These are phyloP conservation scores for Aldabrachelys gigantea DNA, from an alignment of 2,113 vertebrate species.

Conservation along the genomic window DNA sequence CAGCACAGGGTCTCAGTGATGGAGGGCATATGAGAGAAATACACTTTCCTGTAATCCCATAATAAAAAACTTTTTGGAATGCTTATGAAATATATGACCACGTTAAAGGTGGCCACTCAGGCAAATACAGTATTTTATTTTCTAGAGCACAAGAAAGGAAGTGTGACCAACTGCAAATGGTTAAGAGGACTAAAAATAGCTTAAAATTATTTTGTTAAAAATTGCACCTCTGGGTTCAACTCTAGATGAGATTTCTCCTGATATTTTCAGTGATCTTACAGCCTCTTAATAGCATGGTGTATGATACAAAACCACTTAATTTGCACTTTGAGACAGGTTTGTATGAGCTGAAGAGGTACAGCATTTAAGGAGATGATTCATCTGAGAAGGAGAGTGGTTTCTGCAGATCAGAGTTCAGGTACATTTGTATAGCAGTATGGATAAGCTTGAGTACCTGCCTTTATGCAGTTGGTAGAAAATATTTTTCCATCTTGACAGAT, in stretches of 20 bases:
- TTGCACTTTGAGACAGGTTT: neutral
- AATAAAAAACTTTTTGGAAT: neutral
- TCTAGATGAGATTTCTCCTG: neutral
- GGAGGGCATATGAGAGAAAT: neutral
- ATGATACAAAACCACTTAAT: neutral
- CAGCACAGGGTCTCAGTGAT: neutral
- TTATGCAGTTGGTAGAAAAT: neutral
- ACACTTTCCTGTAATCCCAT: neutral
- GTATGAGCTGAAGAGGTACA: neutral
- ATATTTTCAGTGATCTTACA: neutral
- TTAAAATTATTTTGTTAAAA: neutral
- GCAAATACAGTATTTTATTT: neutral
- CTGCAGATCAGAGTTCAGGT: neutral
- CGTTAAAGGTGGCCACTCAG: neutral
- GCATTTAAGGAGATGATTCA: neutral
- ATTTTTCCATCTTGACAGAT: neutral
- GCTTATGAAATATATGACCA: rapidly evolving
- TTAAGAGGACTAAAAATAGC: neutral
- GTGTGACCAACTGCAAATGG: neutral
- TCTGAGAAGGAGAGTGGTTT: neutral
- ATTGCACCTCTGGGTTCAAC: neutral
- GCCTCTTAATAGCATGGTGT: neutral
- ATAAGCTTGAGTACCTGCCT: neutral
- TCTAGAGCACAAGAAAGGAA: neutral
- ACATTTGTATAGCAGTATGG: neutral